Evolutionary conservation across 1,140 invertebrate genomes (phyloP), one percentile per base, ranked within the genome.

Genomic region (Drosophila parabipectinata): DNA sequence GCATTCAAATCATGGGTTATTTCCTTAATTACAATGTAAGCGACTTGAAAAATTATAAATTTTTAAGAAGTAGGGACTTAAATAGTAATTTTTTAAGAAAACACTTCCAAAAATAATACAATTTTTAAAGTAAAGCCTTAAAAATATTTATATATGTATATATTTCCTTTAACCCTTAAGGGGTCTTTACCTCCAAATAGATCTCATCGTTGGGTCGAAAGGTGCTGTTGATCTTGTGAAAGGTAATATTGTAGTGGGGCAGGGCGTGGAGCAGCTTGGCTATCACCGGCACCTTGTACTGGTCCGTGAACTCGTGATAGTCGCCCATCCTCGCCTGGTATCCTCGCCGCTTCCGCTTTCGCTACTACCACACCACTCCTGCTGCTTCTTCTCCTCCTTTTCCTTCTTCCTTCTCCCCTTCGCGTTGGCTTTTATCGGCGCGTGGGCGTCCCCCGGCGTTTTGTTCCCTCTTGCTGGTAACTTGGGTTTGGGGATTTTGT

Each of bases 191-290:
- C 96, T 98, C 97, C 79, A 97, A 94, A 93, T 99, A 99, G 76
- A 97, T 94, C 76, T 96, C 95, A 87, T 96, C 97, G 76, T 95
- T 94, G 32, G 97, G 97, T 91, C 97, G 95, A 92, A 99, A 98
- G 57, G 96, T 98, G 84, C 95, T 96, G 93, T 98, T 98, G 91
- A 98, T 97, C 68, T 94, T 94, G 92, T 97, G 95, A 79, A 98
- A 95, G 72, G 96, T 96, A 83, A 98, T 97, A 93, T 97, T 97
- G 90, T 97, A 93, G 92, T 97, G 96, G 44, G 96, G 96, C 93
- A 98, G 93, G 77, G 94, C 93, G 92, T 98, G 97, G 91, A 98
- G 95, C 92, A 97, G 94, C 91, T 95, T 94, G 77, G 97, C 96
- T 90, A 98, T 94, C 90, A 95, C 94, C 79, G 96, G 95, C 91